Conservation (phyloP, 2,113 vertebrate species). For the Psophia crepitans region DNA sequence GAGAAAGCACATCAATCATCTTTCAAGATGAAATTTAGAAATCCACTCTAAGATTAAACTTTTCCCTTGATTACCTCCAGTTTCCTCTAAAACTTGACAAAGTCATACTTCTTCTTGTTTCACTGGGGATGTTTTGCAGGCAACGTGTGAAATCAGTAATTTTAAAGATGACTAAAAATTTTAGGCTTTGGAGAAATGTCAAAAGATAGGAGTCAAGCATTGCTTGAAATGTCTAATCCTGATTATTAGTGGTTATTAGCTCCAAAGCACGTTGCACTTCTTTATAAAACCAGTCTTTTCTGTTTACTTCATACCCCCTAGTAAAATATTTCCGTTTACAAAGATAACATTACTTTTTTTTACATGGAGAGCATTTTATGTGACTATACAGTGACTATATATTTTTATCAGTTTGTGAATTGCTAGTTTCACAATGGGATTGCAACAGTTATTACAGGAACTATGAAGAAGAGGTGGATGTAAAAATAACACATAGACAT, state of each 20-base stretch:
- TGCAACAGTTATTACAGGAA: not conserved
- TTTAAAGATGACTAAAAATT: not conserved
- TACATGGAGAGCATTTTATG: not conserved
- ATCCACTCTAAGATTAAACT: not conserved
- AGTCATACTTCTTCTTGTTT: not conserved
- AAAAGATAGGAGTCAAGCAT: not conserved
- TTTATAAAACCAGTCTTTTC: not conserved
- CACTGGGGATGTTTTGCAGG: not conserved
- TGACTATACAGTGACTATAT: not conserved
- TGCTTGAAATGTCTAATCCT: not conserved
- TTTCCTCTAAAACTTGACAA: not conserved
- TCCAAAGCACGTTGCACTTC: not conserved
- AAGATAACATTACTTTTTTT: not conserved
- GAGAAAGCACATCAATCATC: not conserved
- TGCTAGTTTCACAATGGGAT: not conserved
- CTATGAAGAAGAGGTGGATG: not conserved
- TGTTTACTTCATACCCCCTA: not conserved
- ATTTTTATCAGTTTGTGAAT: not conserved
- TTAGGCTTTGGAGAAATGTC: not conserved
- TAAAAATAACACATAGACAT: not conserved
- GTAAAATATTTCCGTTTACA: not conserved
- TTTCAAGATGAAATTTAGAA: conserved; percentile 12
- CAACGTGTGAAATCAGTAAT: not conserved
- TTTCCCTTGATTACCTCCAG: not conserved
- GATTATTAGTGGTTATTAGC: not conserved